Evolutionary conservation across 2,797 vertebrate genomes (phyloP).

Genomic region (Hydrolagus colliei): DNA sequence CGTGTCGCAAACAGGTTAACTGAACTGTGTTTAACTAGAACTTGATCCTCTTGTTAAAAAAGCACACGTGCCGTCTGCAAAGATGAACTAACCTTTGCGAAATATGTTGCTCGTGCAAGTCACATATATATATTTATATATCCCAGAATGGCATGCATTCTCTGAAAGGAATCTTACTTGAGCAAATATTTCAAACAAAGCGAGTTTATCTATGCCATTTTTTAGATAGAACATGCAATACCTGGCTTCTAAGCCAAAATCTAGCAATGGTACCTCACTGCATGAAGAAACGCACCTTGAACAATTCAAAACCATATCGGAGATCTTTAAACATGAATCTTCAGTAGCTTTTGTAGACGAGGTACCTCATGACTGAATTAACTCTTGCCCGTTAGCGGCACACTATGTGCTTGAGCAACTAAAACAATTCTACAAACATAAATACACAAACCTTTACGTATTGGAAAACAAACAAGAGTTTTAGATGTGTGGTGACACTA

Average conservation of each 20-base stretch:
- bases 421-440: neutral
- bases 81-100: neutral
- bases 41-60: too few relatives aligned
- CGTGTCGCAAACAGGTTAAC: neutral
- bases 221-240: neutral
- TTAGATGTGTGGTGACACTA: neutral
- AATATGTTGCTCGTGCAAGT: neutral
- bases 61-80: too few relatives aligned
- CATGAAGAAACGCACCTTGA: neutral
- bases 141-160: neutral
- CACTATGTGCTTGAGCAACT: neutral
- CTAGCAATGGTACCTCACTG: neutral
- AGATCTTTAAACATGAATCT: neutral
- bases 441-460: neutral
- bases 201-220: neutral
- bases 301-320: neutral
- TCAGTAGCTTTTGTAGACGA: neutral
- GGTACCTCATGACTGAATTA: neutral
- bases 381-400: neutral
- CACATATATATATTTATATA: neutral
- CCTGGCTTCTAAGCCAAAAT: neutral
- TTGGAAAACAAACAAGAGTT: too few relatives aligned
- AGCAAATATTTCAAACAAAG: neutral
- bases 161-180: neutral
- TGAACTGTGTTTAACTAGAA: neutral